A percentile compares a stretch with the other conserved stretches of the same genome.
phyloP scores from a whole-genome alignment of 2,888 invertebrate species.

The Spodoptera picta region DNA sequence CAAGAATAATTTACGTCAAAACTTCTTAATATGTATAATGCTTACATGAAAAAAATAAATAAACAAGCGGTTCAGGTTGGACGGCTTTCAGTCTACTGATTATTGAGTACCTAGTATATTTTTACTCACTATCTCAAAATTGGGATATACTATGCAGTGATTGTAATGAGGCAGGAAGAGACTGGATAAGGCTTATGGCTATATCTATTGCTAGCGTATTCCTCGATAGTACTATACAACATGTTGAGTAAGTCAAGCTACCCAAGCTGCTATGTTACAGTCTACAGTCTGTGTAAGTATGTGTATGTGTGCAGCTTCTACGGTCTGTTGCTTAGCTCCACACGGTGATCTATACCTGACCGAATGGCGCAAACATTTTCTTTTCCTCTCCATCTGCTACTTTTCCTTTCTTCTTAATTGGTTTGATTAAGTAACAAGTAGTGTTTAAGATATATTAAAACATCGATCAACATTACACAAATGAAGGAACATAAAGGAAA shows the following conservation, averaged over 20 bases:
- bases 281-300: conserved; percentile 27
- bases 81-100: too few species aligned
- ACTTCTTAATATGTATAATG: neutral
- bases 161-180: conserved; percentile 4
- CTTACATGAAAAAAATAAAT: conserved; percentile 13
- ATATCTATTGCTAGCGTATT: conserved; percentile 10
- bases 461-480: conserved; percentile 29
- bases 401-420: conserved; percentile 92
- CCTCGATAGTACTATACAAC: conserved; percentile 1
- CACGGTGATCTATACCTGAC: conserved; percentile 90
- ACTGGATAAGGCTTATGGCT: conserved; percentile 9
- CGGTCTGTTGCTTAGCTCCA: conserved; percentile 45
- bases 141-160: conserved; percentile 18
- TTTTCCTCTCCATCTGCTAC: conserved; percentile 92
- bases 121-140: neutral
- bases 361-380: conserved; percentile 93
- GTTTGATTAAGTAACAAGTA: conserved; percentile 60
- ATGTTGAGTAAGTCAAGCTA: conserved; percentile 4
- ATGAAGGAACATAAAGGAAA: conserved; percentile 35
- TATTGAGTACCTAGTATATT: too few species aligned
- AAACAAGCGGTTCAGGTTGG: conserved; percentile 18
- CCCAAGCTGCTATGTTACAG: conserved; percentile 31
- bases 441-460: conserved; percentile 49
- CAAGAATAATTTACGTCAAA: conserved; percentile 8
- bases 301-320: conserved; percentile 47